These are phyloP conservation scores for Sthenelais limicola DNA, from an alignment of 2,888 invertebrate genomes.

Conservation along the genomic window DNA sequence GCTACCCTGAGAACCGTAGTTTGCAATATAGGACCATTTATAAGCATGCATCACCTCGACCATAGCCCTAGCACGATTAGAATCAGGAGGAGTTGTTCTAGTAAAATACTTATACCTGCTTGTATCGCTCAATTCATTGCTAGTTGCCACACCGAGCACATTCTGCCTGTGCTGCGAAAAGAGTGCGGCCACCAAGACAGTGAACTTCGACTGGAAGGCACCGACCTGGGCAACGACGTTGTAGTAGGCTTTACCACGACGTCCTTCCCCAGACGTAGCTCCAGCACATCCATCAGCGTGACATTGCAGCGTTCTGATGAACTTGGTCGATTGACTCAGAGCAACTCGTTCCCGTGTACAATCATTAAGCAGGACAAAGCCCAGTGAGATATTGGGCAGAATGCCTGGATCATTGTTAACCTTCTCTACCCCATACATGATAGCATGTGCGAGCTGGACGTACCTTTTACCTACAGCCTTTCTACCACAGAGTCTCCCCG, in stretches of 20 bases:
- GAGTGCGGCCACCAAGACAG: too few species aligned
- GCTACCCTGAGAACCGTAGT: neutral
- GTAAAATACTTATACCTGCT: slow-evolving; percentile 17
- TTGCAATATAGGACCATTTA: slow-evolving; percentile 38
- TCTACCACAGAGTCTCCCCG: neutral
- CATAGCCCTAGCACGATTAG: slow-evolving; percentile 29
- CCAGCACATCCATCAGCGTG: neutral
- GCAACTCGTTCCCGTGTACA: slow-evolving; percentile 4
- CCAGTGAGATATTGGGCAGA: slow-evolving; percentile 31
- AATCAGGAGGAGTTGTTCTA: slow-evolving; percentile 11
- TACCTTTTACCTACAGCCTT: neutral
- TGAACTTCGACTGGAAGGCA: too few species aligned
- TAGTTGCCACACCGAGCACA: slow-evolving; percentile 14
- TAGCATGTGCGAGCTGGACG: slow-evolving; percentile 7
- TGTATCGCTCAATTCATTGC: slow-evolving; percentile 32
- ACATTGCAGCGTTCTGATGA: slow-evolving; percentile 12
- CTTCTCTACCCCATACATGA: slow-evolving; percentile 7
- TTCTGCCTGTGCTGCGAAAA: too few species aligned
- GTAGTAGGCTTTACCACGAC: neutral
- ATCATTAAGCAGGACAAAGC: slow-evolving; percentile 28
- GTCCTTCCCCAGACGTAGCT: neutral
- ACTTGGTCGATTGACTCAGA: neutral
- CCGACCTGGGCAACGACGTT: neutral
- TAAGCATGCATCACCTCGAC: slow-evolving; percentile 9
- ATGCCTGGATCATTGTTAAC: slow-evolving; percentile 16